These are phyloP conservation scores for Busseola fusca DNA, from an alignment of 2,888 invertebrate genomes.

Conservation along the genomic window DNA sequence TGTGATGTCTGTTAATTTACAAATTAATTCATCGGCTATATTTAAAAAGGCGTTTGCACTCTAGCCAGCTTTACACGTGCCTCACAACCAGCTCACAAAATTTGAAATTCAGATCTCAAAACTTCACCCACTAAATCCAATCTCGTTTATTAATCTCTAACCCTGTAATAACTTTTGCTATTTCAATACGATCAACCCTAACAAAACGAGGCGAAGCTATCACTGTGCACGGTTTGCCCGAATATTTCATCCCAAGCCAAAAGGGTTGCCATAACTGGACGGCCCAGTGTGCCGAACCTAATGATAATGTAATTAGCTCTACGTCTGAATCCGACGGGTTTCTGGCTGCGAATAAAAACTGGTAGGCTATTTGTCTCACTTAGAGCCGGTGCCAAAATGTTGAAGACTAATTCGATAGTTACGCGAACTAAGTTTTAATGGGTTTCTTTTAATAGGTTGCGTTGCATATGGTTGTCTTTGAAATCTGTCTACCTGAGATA, in stretches of 20 bases:
- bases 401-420: constrained; percentile 59
- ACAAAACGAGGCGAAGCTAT: constrained; percentile 57
- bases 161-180: constrained; percentile 50
- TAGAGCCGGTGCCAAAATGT: constrained; percentile 62
- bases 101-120: constrained; percentile 42
- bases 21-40: neutral
- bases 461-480: too few species aligned
- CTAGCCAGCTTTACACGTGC: neutral
- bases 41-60: neutral
- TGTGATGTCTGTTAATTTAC: neutral
- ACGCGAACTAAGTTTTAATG: constrained; percentile 27
- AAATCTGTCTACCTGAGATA: too few species aligned
- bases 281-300: constrained; percentile 76
- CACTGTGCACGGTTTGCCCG: constrained; percentile 50
- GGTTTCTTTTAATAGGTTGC: too few species aligned
- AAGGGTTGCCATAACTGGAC: constrained; percentile 65
- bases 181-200: constrained; percentile 56
- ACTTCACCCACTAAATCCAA: constrained; percentile 49
- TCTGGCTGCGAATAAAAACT: constrained; percentile 56
- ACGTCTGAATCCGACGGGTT: constrained; percentile 59
- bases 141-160: constrained; percentile 54
- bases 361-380: constrained; percentile 53
- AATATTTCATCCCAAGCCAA: constrained; percentile 57
- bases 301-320: constrained; percentile 80
- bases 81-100: constrained; percentile 16